Evolutionary conservation across 1,140 invertebrate species (phyloP).

Genomic region (Drosophila sp.): DNA sequence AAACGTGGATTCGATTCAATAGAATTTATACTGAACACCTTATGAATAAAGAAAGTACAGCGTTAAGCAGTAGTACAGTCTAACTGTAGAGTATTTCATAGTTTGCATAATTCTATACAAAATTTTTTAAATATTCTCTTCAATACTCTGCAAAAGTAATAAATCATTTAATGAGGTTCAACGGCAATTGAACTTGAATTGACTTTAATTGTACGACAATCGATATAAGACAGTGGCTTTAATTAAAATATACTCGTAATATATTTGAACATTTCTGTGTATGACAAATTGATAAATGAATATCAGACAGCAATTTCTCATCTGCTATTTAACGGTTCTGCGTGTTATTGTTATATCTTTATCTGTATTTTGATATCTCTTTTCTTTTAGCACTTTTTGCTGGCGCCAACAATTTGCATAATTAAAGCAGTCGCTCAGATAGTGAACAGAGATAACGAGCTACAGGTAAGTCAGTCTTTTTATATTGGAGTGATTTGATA

Average conservation of each 20-base stretch:
- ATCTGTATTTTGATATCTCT: conserved; percentile 14
- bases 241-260: conserved; percentile 16
- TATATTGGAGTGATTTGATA: conserved; percentile 38
- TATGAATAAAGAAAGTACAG: too few species aligned
- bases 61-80: too few species aligned
- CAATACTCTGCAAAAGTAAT: background rate
- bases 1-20: conserved; percentile 1
- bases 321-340: conserved; percentile 39
- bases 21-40: too few species aligned
- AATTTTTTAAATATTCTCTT: too few species aligned
- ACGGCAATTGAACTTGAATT: conserved; percentile 28
- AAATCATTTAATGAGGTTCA: background rate
- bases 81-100: background rate
- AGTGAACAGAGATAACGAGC: conserved; percentile 56
- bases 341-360: conserved; percentile 20
- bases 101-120: too few species aligned
- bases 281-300: conserved; percentile 29
- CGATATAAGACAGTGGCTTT: conserved; percentile 5
- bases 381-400: conserved; percentile 58
- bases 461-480: conserved; percentile 64
- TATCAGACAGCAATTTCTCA: conserved; percentile 53
- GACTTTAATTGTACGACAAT: conserved; percentile 42
- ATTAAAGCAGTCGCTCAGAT: conserved; percentile 64
- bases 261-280: conserved; percentile 11
- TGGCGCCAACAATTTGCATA: conserved; percentile 79